Conservation (phyloP, 2,797 vertebrate species). For the Melanotaenia maccullochi region DNA sequence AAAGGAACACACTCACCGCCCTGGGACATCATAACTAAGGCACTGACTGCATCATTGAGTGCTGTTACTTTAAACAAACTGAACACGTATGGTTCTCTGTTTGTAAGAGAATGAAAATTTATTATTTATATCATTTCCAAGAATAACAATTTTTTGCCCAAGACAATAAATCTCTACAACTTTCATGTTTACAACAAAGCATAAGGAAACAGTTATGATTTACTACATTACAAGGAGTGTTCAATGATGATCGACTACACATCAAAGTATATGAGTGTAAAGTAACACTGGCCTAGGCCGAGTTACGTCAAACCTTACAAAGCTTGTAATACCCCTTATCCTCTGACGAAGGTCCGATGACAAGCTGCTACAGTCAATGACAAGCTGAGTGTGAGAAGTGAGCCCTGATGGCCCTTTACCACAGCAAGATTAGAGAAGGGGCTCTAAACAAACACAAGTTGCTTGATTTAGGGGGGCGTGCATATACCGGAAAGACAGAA, state of each 20-base stretch:
- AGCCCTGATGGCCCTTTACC: conserved; percentile 59
- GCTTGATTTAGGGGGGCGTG: conserved; percentile 24
- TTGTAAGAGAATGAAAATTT: conserved; percentile 12
- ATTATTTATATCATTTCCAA: not conserved
- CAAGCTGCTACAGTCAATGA: conserved; percentile 83
- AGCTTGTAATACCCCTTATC: conserved; percentile 86
- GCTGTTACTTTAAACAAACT: conserved; percentile 42
- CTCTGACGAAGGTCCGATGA: conserved; percentile 85
- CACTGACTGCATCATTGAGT: conserved; percentile 46
- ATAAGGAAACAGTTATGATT: conserved; percentile 43
- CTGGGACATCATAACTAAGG: not conserved
- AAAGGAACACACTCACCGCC: conserved; percentile 27
- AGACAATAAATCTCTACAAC: conserved; percentile 7
- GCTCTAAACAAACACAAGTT: conserved; percentile 48
- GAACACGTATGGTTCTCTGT: conserved; percentile 17
- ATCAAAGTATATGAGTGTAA: conserved; percentile 67
- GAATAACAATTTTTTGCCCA: not conserved
- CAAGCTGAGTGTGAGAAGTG: conserved; percentile 72
- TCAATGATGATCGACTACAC: conserved; percentile 59
- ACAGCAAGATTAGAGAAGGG: conserved; percentile 60
- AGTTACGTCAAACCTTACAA: conserved; percentile 85
- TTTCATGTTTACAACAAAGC: conserved; percentile 24
- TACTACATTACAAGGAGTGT: conserved; percentile 39
- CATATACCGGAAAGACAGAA: conserved; percentile 46
- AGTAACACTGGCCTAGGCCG: conserved; percentile 67